Base-by-base conservation (phyloP, 2,888 invertebrate genomes). In the Aphidius colemani region DNA sequence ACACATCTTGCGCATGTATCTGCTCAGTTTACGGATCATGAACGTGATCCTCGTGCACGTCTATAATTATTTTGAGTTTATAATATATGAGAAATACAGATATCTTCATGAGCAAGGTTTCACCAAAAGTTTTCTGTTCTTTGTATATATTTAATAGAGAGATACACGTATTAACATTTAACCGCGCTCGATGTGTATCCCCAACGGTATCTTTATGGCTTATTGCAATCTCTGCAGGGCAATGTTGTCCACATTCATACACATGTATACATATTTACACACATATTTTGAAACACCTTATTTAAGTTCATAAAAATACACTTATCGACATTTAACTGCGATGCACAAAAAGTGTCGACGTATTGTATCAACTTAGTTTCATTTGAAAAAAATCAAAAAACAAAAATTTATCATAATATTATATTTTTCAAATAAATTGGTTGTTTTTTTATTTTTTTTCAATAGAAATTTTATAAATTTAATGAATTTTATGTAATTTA, bases 151-250 rank as follows among this genome's bases (percentile, higher is more conserved):
- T 5, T 30, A 30, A 18, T 18, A 18, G 1, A 18, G 13, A 1
- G 13, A 18, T 66, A 59, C 61, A 65, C 30, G 30, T 30, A 30
- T 30, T 30, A 30, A 30, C n/a, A n/a, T n/a, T n/a, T n/a, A n/a
- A 30, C 4, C 59, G 69, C 13, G 13, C 13, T 66, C 68, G 68
- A 68, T 67, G 70, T 67, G 50, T 59, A 59, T 59, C 55, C 51
- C 63, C 51, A 63, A 64, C 70, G 72, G 71, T 78, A 79, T 79
- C 79, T 78, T 79, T 78, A 79, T 78, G 72, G 78, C 79, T 77
- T 76, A 75, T 78, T 76, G 75, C 78, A 75, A 70, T 45, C 58
- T 76, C 78, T 79, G 78, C 76, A 77, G 69, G 79, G 79, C 79
- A 76, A 74, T 74, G 77, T 77, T 64, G 62, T 59, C 49, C 56